Base-by-base conservation (phyloP, 2,888 invertebrate genomes). In the Eucriotettix oculatus region DNA sequence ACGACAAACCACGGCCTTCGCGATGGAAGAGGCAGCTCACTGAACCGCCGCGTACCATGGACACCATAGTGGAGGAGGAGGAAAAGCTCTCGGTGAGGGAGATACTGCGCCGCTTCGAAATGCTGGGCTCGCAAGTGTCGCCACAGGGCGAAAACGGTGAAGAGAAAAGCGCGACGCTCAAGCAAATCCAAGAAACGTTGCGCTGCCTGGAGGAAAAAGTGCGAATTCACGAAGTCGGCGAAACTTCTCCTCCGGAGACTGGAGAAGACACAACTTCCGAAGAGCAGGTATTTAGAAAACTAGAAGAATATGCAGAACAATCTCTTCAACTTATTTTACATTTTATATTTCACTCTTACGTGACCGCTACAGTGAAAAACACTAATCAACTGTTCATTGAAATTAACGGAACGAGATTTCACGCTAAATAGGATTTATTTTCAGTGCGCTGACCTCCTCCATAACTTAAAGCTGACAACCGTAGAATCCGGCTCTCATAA, bases 41-140 rank as follows among this genome's bases (percentile, higher is more conserved):
- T 16, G 54, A 54, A 9, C 14, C 54, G 12, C 57, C 57, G 48
- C 44, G 40, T 48, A 42, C 54, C 14, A 88, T 89, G 88, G 88
- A 87, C 73, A 89, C 89, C 57, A 89, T 89, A 64, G 80, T 86
- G 61, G 89, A 89, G 72, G 89, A 89, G 69, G 80, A 81, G 44
- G 77, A 76, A 55, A 89, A 90, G 75, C 81, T 89, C 68, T 88
- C 89, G 64, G 89, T 89, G 65, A 85, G 86, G 71, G 89, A 87
- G 70, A 89, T 90, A 66, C 77, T 89, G 67, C 87, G 87, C 59
- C 78, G 89, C 65, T 90, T 90, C 74, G 90, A 89, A 74, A 84
- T 84, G 69, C 77, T 85, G 66, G 80, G 73, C 58, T 69, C 59
- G 29, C 61, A 54, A 55, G 61, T 57, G 56, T 54, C 58, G 54